Evolutionary conservation across 2,797 vertebrate species (phyloP).

Genomic region (Epinephelus coioides): DNA sequence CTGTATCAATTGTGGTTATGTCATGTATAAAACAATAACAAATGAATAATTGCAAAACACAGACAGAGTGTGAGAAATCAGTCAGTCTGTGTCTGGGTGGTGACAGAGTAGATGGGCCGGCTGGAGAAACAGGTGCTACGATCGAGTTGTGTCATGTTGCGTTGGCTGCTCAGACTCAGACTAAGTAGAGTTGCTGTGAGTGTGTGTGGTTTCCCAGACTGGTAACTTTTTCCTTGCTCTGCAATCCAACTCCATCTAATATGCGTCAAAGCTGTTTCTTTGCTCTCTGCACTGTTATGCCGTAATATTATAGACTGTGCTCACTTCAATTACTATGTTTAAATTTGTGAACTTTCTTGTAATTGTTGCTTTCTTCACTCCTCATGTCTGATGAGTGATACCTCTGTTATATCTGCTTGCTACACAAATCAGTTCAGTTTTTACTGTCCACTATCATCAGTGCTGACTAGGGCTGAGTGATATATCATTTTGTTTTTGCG

Average conservation of each 20-base stretch:
- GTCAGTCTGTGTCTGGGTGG: conserved; percentile 48
- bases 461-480: neutral
- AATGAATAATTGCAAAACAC: conserved; percentile 28
- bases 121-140: conserved; percentile 76
- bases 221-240: conserved; percentile 40
- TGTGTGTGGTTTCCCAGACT: conserved; percentile 57
- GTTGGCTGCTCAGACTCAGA: conserved; percentile 51
- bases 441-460: neutral
- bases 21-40: conserved; percentile 28
- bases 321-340: neutral
- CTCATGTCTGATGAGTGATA: conserved; percentile 19
- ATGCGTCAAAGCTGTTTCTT: conserved; percentile 27
- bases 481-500: neutral
- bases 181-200: conserved; percentile 23
- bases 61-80: conserved; percentile 54
- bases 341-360: neutral
- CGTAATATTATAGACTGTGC: neutral
- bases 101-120: conserved; percentile 54
- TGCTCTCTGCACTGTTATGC: neutral
- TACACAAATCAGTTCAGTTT: conserved; percentile 17
- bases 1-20: neutral
- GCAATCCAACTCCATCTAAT: conserved; percentile 14
- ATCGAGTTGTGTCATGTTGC: conserved; percentile 70
- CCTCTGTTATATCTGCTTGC: conserved; percentile 4
- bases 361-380: neutral